Percentiles rank a stretch among this genome's conserved stretches.
Conservation (phyloP, 2,113 vertebrate genomes). For the Nannobrachium achirus region DNA sequence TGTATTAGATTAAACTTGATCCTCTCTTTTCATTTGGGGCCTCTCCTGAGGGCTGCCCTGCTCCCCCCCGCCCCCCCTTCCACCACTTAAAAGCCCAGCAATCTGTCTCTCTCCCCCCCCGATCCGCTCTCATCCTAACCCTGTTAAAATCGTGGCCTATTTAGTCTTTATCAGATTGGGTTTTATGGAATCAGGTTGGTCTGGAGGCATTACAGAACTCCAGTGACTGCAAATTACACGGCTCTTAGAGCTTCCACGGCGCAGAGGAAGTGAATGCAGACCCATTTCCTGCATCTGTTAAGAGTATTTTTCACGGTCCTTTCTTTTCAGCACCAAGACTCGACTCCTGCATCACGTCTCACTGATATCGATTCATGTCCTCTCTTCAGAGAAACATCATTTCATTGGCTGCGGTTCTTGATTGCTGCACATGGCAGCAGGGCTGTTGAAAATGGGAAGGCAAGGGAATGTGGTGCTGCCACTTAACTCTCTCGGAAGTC, state of each 20-base stretch:
- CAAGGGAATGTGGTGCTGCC: too few species aligned
- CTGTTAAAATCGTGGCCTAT: conserved; percentile 28
- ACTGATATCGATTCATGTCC: too few species aligned
- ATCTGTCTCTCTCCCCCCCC: neutral
- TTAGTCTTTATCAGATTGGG: conserved; percentile 32
- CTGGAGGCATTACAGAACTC: conserved; percentile 23
- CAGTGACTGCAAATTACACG: conserved; percentile 14
- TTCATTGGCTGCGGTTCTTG: too few species aligned
- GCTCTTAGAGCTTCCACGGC: conserved; percentile 18
- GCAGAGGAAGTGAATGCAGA: neutral
- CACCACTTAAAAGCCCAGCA: neutral
- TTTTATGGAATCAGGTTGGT: conserved; percentile 12
- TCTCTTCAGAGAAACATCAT: too few species aligned
- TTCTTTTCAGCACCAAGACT: too few species aligned
- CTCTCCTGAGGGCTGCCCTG: conserved; percentile 34
- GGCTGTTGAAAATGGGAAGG: too few species aligned
- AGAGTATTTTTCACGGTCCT: too few species aligned
- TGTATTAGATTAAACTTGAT: conserved; percentile 57
- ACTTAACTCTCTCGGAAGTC: too few species aligned
- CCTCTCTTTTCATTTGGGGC: conserved; percentile 63
- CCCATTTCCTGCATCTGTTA: too few species aligned
- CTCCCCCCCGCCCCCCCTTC: neutral
- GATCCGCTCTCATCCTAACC: neutral
- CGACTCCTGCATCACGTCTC: too few species aligned
- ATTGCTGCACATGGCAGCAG: too few species aligned